phyloP scores from a whole-genome alignment of 2,797 vertebrate species.

The Diglossa cyanea region DNA sequence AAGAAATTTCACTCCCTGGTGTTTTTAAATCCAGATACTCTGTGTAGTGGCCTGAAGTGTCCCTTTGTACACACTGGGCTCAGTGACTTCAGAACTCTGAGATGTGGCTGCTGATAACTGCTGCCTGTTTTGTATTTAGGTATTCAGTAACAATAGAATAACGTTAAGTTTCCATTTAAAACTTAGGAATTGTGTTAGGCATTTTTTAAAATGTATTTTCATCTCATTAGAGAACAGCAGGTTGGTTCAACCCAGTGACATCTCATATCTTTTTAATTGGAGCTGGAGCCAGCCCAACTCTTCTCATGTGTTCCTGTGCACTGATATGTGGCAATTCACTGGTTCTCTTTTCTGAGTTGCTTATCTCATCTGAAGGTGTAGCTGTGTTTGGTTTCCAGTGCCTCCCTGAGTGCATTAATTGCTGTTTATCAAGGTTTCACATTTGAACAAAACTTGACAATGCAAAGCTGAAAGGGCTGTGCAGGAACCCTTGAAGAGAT shows the following conservation, averaged over 20 bases:
- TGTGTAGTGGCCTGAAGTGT: background rate
- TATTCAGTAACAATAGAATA: background rate
- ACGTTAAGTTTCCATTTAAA: background rate
- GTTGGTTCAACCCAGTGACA: background rate
- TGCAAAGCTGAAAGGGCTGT: background rate
- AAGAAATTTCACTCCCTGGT: background rate
- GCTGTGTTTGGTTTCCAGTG: background rate
- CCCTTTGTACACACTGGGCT: background rate
- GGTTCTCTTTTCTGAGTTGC: background rate
- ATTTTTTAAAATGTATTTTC: background rate
- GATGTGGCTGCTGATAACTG: background rate
- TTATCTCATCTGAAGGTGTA: background rate
- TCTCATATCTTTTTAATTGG: background rate
- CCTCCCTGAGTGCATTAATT: background rate
- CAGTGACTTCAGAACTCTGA: background rate
- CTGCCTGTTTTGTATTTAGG: background rate
- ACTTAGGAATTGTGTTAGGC: background rate
- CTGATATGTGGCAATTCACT: background rate
- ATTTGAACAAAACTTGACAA: background rate
- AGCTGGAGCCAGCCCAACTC: background rate
- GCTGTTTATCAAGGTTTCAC: background rate
- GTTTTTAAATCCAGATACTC: background rate
- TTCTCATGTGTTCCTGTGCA: background rate
- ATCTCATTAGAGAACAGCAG: background rate
- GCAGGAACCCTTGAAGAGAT: background rate